phyloP scores from a whole-genome alignment of 2,113 vertebrate genomes.

The Rynchops niger region DNA sequence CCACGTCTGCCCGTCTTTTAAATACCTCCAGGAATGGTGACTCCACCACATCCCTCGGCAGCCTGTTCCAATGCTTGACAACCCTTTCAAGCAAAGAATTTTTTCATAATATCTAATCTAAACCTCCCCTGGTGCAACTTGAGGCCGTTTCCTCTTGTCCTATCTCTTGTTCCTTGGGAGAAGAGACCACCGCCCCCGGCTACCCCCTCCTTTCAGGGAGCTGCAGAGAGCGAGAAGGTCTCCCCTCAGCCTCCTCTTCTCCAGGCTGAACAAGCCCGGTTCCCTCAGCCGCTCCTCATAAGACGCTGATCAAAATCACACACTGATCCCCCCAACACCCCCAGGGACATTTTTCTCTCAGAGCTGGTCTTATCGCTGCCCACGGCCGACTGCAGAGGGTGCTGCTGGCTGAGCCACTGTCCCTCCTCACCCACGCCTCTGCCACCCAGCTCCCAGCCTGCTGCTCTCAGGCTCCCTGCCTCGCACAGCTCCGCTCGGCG shows the following conservation, averaged over 20 bases:
- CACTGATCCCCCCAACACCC: not conserved
- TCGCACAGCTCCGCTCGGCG: not conserved
- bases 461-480: not conserved
- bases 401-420: not conserved
- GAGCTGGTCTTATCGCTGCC: not conserved
- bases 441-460: not conserved
- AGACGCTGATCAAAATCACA: not conserved
- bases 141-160: not conserved
- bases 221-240: no score
- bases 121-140: not conserved
- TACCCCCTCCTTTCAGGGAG: no score
- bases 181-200: not conserved
- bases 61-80: not conserved
- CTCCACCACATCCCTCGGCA: not conserved
- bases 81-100: not conserved
- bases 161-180: not conserved
- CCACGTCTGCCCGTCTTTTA: not conserved
- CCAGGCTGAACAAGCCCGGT: not conserved
- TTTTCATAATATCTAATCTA: not conserved
- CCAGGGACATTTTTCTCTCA: not conserved
- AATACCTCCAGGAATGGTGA: not conserved
- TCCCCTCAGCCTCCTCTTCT: no score
- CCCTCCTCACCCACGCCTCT: not conserved
- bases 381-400: not conserved
- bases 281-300: not conserved